Percentiles rank a stretch among this genome's conserved stretches.
Conservation (phyloP, 2,113 vertebrate species). For the Petromus typicus region DNA sequence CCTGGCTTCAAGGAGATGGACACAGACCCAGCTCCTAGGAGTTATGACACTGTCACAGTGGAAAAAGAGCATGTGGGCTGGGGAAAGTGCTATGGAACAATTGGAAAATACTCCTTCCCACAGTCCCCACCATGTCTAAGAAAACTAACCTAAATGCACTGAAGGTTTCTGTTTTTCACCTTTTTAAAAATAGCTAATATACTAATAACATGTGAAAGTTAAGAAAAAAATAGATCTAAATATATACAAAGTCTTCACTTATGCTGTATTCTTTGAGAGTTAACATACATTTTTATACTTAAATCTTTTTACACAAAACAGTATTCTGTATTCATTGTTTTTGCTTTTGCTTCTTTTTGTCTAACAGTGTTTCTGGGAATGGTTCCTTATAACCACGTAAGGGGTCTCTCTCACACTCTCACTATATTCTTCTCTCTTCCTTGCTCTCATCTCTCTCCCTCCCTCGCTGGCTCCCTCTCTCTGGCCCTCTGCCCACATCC, state of each 20-base stretch:
- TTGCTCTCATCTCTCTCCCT: neutral
- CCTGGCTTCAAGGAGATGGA: neutral
- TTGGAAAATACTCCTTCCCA: neutral
- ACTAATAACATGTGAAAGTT: neutral
- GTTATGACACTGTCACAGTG: neutral
- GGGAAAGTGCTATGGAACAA: neutral
- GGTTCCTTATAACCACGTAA: neutral
- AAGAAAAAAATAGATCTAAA: neutral
- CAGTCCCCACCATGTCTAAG: neutral
- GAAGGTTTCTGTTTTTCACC: neutral
- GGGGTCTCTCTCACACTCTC: neutral
- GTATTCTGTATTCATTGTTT: neutral
- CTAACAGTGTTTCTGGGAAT: neutral
- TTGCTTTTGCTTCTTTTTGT: too few relatives aligned
- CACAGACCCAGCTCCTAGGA: neutral
- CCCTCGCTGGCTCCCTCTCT: neutral
- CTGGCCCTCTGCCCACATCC: neutral
- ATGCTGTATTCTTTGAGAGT: neutral
- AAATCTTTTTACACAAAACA: neutral
- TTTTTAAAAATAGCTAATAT: neutral
- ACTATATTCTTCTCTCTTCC: neutral
- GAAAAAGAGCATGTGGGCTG: neutral
- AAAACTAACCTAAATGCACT: neutral
- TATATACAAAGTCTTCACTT: neutral
- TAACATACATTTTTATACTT: neutral